phyloP scores from a whole-genome alignment of 2,797 vertebrate genomes.

The Sebastes aleutianus region DNA sequence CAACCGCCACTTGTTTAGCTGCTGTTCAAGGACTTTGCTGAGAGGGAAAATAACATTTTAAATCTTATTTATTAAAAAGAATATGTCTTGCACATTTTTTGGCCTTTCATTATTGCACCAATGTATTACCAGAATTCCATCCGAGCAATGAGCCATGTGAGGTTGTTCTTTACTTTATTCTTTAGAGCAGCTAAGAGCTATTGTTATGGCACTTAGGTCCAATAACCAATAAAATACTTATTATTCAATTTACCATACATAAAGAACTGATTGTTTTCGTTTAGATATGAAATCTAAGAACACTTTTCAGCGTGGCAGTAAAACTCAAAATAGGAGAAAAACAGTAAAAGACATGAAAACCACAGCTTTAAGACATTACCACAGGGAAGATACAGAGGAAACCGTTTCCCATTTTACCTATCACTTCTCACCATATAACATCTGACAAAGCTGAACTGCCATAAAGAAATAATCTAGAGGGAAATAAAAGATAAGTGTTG shows the following conservation, averaged over 20 bases:
- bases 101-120: conserved; percentile 31
- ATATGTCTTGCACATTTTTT: conserved; percentile 12
- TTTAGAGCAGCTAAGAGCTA: conserved; percentile 2
- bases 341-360: conserved; percentile 23
- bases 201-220: conserved; percentile 10
- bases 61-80: conserved; percentile 51
- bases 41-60: conserved; percentile 25
- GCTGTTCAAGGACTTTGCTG: conserved; percentile 47
- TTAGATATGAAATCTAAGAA: conserved; percentile 21
- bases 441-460: conserved; percentile 56
- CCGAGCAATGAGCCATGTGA: conserved; percentile 2
- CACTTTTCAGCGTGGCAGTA: conserved; percentile 3
- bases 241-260: conserved; percentile 27
- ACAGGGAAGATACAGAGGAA: conserved; percentile 36
- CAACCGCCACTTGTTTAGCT: conserved; percentile 57
- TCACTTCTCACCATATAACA: conserved; percentile 42
- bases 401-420: conserved; percentile 32
- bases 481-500: conserved; percentile 71
- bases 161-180: conserved; percentile 7
- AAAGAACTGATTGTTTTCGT: conserved; percentile 6
- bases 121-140: conserved; percentile 32
- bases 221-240: conserved; percentile 25
- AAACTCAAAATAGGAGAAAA: conserved; percentile 13
- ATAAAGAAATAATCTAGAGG: conserved; percentile 66
- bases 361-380: conserved; percentile 44